Conservation (phyloP, 2,888 invertebrate species). For the Hypercompe scribonia region DNA sequence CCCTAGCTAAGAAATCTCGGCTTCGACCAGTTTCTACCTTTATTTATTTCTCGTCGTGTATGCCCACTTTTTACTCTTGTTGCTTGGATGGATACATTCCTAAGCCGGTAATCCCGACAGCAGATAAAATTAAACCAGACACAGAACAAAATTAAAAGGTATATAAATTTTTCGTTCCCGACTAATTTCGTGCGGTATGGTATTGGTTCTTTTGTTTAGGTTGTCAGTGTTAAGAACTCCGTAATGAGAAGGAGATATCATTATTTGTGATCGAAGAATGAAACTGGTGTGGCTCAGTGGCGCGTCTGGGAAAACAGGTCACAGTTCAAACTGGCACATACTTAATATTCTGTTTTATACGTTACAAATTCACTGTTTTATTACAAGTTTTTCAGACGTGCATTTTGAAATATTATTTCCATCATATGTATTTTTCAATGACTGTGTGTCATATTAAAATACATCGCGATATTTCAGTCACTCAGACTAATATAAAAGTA, state of each 20-base stretch:
- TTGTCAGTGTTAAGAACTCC: conserved; percentile 41
- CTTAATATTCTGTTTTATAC: conserved; percentile 17
- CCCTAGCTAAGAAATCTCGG: conserved; percentile 78
- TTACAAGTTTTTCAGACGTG: neutral
- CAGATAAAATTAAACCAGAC: conserved; percentile 87
- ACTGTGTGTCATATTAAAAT: conserved; percentile 36
- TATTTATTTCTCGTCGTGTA: conserved; percentile 84
- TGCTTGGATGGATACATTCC: conserved; percentile 84
- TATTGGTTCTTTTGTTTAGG: conserved; percentile 62
- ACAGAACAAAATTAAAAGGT: conserved; percentile 86
- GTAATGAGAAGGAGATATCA: conserved; percentile 47
- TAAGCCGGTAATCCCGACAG: conserved; percentile 85
- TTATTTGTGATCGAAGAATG: conserved; percentile 51
- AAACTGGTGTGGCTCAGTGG: conserved; percentile 31
- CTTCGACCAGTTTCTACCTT: conserved; percentile 79
- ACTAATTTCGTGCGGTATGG: conserved; percentile 85
- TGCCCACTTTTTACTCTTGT: conserved; percentile 81
- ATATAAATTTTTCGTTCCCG: conserved; percentile 81
- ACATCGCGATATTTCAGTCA: conserved; percentile 27
- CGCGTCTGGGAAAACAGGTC: conserved; percentile 42
- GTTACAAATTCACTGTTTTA: conserved; percentile 2
- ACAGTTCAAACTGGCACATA: conserved; percentile 44
- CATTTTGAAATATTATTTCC: conserved; percentile 5
- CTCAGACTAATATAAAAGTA: conserved; percentile 16
- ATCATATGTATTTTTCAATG: conserved; percentile 18